Evolutionary conservation across 2,113 vertebrate genomes (phyloP), one percentile per base, ranked within the genome.

Genomic region (Hemibates koningsi): DNA sequence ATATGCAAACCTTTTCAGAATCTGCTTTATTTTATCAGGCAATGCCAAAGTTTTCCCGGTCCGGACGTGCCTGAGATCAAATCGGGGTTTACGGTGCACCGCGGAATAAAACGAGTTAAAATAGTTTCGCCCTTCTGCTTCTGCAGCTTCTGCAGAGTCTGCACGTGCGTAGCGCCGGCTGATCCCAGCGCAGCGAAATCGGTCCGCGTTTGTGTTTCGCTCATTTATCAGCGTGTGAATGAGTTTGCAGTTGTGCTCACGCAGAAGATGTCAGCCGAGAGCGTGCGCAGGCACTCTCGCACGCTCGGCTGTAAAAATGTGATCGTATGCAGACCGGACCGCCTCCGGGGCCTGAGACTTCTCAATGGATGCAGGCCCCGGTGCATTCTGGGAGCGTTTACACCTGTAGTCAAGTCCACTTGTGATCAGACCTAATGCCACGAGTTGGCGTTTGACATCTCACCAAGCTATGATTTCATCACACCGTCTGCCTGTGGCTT

Each of bases 401-500:
- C 38, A 45, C 13, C 38, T 45, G n/a, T 19, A 19, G 43, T 76
- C 9, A 48, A 48, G 14, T 29, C 68, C 68, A 29, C 14, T 48
- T 76, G 14, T 48, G 68, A 48, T 76, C 13, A 17, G 41, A 48
- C 14, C 6, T 29, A 50, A 19, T 19, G 71, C 24, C 2, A 0
- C 0, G 2, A 76, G 24, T 76, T 76, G 53, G 6, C 10, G 3
- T 76, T 48, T 76, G 71, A 50, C 17, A 1, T 78, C 52, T 78
- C 45, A 78, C 27, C 43, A 78, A 78, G 16, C 41, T 48, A 17
- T 76, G 43, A 19, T 12, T 50, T 71, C 43, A 43, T 16, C 2
- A 3, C 0, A 0, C 36, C 2, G 5, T 71, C 38, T 43, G 36
- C 38, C 66, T 71, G 66, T 27, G 21, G 66, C 13, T 38, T 66